A percentile compares a stretch with the other conserved stretches of the same genome.
These are phyloP conservation scores for Mugil cephalus DNA, from an alignment of 2,113 vertebrate species.

Conservation along the genomic window DNA sequence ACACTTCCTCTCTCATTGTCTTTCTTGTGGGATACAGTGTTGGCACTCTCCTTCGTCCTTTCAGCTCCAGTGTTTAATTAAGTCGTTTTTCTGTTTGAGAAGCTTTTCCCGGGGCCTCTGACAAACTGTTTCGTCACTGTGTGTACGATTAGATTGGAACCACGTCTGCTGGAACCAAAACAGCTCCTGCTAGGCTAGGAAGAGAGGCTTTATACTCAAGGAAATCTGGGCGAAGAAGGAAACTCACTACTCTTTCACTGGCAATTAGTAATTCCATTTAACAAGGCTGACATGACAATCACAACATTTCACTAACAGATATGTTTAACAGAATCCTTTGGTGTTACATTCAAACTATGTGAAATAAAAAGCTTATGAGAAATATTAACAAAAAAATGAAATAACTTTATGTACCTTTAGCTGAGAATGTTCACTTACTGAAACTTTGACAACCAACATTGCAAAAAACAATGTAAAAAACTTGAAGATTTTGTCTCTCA, in stretches of 20 bases:
- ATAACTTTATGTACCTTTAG: no score
- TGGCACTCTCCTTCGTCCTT: slow-evolving; percentile 57
- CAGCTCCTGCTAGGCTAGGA: slow-evolving; percentile 27
- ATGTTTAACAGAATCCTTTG: no score
- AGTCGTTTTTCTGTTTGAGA: slow-evolving; percentile 64
- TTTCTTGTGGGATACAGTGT: slow-evolving; percentile 53
- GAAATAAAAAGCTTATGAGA: no score
- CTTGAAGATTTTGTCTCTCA: no score
- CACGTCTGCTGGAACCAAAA: slow-evolving; percentile 45
- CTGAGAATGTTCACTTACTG: no score
- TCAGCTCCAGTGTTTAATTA: slow-evolving; percentile 69
- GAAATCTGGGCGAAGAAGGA: slow-evolving; percentile 26
- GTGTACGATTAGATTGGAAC: slow-evolving; percentile 55
- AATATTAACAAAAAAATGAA: no score
- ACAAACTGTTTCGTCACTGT: slow-evolving; percentile 65
- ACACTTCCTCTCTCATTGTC: slow-evolving; percentile 64
- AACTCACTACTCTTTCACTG: slow-evolving; percentile 1
- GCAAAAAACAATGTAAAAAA: no score
- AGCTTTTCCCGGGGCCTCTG: slow-evolving; percentile 49
- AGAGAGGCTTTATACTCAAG: slow-evolving; percentile 13
- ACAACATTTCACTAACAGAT: no score
- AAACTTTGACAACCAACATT: no score
- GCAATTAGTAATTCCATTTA: background rate
- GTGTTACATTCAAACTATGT: no score
- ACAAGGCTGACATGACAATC: no score